Conservation (phyloP, 2,113 vertebrate species). For the Muntiacus reevesi region DNA sequence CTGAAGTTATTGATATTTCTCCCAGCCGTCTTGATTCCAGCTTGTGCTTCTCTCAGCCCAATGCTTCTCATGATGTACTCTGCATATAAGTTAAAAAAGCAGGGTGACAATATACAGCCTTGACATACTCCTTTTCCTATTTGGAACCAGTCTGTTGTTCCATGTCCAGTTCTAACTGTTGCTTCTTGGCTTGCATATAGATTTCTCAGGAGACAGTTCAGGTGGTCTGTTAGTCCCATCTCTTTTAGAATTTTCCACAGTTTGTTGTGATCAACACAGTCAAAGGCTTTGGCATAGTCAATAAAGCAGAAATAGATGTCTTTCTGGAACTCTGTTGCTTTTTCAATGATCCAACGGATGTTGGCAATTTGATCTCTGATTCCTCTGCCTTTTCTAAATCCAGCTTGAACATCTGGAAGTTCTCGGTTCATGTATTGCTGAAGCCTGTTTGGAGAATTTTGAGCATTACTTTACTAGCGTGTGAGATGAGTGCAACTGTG, state of each 20-base stretch:
- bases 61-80: background rate
- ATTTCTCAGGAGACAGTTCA: background rate
- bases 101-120: background rate
- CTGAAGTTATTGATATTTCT: background rate
- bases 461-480: background rate
- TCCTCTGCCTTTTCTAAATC: background rate
- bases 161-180: background rate
- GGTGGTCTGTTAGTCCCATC: background rate
- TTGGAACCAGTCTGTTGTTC: background rate
- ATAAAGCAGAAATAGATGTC: background rate
- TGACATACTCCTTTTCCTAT: background rate
- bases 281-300: background rate
- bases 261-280: background rate
- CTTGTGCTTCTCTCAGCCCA: background rate
- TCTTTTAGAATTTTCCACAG: background rate
- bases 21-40: background rate
- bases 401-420: background rate
- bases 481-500: background rate
- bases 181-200: background rate
- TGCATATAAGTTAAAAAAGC: background rate
- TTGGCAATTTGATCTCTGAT: background rate
- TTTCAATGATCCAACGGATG: background rate
- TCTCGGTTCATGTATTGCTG: fast-evolving
- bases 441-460: background rate
- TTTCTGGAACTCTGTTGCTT: background rate